These are phyloP conservation scores for Leucophenga montana DNA, from an alignment of 2,888 invertebrate genomes.

Conservation along the genomic window DNA sequence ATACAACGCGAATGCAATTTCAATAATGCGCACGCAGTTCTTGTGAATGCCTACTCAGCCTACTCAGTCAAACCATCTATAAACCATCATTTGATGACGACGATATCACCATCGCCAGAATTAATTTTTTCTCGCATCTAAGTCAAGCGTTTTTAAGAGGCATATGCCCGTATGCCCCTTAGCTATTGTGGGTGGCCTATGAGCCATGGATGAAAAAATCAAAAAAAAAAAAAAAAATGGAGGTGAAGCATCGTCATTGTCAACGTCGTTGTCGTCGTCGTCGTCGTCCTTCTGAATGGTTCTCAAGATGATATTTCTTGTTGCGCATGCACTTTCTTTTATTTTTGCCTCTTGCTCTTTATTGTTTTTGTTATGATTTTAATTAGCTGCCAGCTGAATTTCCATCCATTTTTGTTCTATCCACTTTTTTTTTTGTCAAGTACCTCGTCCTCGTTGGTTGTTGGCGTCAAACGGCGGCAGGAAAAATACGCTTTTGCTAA, in stretches of 20 bases:
- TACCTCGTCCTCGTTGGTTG: neutral
- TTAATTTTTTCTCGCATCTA: slow-evolving; percentile 16
- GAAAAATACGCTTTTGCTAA: no score
- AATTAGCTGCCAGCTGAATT: slow-evolving; percentile 55
- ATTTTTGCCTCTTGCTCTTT: neutral
- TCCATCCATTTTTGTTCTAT: neutral
- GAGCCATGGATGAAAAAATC: no score
- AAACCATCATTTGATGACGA: no score
- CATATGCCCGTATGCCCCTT: neutral
- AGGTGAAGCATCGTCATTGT: no score
- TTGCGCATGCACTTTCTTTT: slow-evolving; percentile 6
- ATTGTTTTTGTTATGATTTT: slow-evolving; percentile 49
- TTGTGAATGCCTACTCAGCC: no score
- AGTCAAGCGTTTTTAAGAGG: slow-evolving; percentile 15
- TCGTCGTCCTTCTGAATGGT: neutral
- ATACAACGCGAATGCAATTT: no score
- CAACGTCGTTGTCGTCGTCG: no score
- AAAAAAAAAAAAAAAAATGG: no score
- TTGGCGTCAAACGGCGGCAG: slow-evolving; percentile 16
- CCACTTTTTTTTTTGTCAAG: slow-evolving; percentile 5
- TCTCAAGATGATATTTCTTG: neutral
- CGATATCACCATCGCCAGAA: neutral
- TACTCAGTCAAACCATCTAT: no score
- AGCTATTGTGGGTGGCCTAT: no score
- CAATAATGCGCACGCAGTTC: no score